Base-by-base conservation (phyloP, 2,797 vertebrate species). In the Schizopygopsis pylzovi region DNA sequence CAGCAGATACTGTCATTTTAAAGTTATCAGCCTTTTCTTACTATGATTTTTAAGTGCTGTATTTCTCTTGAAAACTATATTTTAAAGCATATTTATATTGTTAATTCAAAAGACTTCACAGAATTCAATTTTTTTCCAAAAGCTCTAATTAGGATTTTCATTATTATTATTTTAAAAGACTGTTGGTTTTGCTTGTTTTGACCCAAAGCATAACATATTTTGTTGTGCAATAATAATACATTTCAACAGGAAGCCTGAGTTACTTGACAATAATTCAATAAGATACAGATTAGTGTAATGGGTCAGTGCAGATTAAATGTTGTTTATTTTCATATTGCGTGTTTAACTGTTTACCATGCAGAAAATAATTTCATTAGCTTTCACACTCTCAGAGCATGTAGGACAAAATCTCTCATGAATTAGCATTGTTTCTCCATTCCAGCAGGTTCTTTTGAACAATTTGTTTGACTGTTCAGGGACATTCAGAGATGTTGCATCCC, bases 401-500 rank as follows among this genome's bases (percentile, higher is more conserved):
- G 56, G 25, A 18, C 81, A 63, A 80, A 61, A 78, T 76, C 52
- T 47, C 39, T 77, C 20, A 61, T 47, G 73, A 86, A 81, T 79
- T 75, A 61, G 18, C 65, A 82, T 84, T 83, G 79, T 87, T 86
- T 67, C 72, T 78, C 28, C 20, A 61, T 88, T 91, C 88, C 87
- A 90, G 89, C 80, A 87, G 39, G 85, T 90, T 91, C 90, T 81
- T 87, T 85, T 88, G 76, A 84, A 89, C 83, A 22, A 59, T 86
- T 89, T 88, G 87, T 91, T 90, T 89, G 88, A 87, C 89, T 83
- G 87, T 89, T 91, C 89, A 90, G 88, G 79, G 87, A 89, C 77
- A 79, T 88, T 88, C 87, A 85, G 85, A 89, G 89, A 92, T 73
- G 86, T 87, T 92, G 89, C 81, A 86, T 85, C 88, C 87, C 59